phyloP scores from a whole-genome alignment of 2,888 invertebrate genomes.

The Synergus gifuensis region DNA sequence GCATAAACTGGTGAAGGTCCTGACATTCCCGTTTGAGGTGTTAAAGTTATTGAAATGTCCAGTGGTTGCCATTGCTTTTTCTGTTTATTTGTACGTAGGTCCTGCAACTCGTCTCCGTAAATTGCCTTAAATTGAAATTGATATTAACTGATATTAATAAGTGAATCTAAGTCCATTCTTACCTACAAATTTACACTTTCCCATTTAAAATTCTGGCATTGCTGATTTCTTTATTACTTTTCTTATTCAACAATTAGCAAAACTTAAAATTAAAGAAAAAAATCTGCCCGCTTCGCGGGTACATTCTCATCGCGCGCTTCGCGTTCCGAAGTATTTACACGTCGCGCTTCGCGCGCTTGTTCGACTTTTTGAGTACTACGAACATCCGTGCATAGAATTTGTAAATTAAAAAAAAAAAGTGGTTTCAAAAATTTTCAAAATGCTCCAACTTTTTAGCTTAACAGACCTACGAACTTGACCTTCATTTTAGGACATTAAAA shows the following conservation, averaged over 20 bases:
- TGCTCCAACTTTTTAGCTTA: too few relatives aligned
- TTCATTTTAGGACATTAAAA: too few relatives aligned
- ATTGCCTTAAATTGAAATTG: conserved; percentile 82
- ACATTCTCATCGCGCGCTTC: too few relatives aligned
- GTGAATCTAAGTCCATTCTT: neutral
- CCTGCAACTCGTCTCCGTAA: conserved; percentile 85
- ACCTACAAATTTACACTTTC: neutral
- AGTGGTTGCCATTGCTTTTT: conserved; percentile 87
- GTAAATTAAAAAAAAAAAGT: too few relatives aligned
- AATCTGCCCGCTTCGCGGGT: too few relatives aligned
- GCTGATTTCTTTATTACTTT: neutral
- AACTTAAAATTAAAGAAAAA: neutral
- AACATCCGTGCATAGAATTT: too few relatives aligned
- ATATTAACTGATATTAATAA: conserved; percentile 24
- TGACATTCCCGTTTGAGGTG: conserved; percentile 88
- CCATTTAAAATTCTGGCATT: neutral
- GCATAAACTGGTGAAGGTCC: conserved; percentile 84
- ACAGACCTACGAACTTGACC: too few relatives aligned
- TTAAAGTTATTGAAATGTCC: conserved; percentile 86
- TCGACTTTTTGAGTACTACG: too few relatives aligned
- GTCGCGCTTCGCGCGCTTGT: too few relatives aligned
- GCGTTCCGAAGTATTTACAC: too few relatives aligned
- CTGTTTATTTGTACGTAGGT: conserved; percentile 81
- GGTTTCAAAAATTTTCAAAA: too few relatives aligned
- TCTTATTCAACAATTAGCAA: neutral